A percentile compares a stretch with the other conserved stretches of the same genome.
Conservation (phyloP, 2,797 vertebrate species). For the Microcaecilia unicolor region DNA sequence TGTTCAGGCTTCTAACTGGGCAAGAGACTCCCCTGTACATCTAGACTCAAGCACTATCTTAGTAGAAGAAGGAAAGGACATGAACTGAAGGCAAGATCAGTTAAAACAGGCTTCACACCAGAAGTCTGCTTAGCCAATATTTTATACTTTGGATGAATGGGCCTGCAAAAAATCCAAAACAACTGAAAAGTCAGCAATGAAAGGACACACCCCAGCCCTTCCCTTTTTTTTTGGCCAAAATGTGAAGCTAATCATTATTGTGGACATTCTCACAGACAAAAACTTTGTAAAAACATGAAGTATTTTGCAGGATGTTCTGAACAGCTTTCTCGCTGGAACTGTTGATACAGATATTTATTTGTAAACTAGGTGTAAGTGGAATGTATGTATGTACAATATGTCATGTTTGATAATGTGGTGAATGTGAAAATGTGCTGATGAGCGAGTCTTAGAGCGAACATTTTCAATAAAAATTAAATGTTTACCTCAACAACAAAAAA, state of each 20-base stretch:
- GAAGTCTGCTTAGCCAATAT: slow-evolving; percentile 11
- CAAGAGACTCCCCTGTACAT: slow-evolving; percentile 97
- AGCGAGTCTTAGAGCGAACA: slow-evolving; percentile 2
- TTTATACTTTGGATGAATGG: slow-evolving; percentile 34
- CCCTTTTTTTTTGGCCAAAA: slow-evolving; percentile 33
- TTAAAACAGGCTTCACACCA: slow-evolving; percentile 8
- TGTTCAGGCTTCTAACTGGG: slow-evolving; percentile 96
- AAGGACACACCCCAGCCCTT: slow-evolving; percentile 35
- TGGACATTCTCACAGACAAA: slow-evolving; percentile 34
- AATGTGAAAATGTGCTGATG: slow-evolving; percentile 30
- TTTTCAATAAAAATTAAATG: not conserved
- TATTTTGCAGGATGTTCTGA: slow-evolving; percentile 37
- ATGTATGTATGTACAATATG: slow-evolving; percentile 29
- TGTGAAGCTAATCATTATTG: slow-evolving; percentile 30
- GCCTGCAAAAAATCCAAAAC: slow-evolving; percentile 18
- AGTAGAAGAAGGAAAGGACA: slow-evolving; percentile 11
- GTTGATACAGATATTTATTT: slow-evolving; percentile 52
- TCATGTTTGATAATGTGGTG: slow-evolving; percentile 41
- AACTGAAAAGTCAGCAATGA: slow-evolving; percentile 21
- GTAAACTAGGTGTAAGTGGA: slow-evolving; percentile 49
- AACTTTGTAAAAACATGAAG: slow-evolving; percentile 35
- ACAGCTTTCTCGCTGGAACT: slow-evolving; percentile 27
- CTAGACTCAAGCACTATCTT: slow-evolving; percentile 44
- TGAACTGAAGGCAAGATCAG: slow-evolving; percentile 1
- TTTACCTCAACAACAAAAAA: slow-evolving; percentile 2